Conservation (phyloP, 2,797 vertebrate species). For the Peromyscus attwateri region DNA sequence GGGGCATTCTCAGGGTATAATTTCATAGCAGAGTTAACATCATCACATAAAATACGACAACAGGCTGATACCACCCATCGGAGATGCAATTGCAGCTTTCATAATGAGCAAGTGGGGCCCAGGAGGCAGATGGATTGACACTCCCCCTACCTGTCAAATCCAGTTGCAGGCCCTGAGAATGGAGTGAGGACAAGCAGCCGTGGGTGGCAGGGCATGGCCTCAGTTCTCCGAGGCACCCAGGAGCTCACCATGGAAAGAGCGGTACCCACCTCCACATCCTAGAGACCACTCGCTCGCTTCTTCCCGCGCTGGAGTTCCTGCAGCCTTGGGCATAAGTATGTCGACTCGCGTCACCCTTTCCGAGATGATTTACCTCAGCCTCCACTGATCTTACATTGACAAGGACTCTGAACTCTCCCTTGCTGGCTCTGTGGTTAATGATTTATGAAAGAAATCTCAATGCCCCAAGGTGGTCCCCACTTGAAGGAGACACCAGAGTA, state of each 20-base stretch:
- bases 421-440: constrained; percentile 43
- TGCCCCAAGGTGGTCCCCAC: constrained; percentile 57
- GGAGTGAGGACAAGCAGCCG: neutral
- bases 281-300: neutral
- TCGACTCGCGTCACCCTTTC: neutral
- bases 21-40: constrained; percentile 82
- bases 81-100: constrained; percentile 65
- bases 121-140: constrained; percentile 61
- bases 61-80: constrained; percentile 56
- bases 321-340: neutral
- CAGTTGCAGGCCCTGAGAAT: neutral
- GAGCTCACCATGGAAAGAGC: neutral
- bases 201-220: neutral
- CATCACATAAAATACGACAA: constrained; percentile 70
- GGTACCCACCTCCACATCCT: rapidly evolving
- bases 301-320: neutral
- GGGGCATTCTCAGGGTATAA: constrained; percentile 67
- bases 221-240: neutral
- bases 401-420: constrained; percentile 19
- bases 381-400: constrained; percentile 58
- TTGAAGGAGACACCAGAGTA: constrained; percentile 67
- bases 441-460: constrained; percentile 72
- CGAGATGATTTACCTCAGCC: neutral
- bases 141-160: constrained; percentile 8
- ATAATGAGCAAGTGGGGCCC: constrained; percentile 70